Conservation (phyloP, 2,113 vertebrate genomes). For the Lathamus discolor region DNA sequence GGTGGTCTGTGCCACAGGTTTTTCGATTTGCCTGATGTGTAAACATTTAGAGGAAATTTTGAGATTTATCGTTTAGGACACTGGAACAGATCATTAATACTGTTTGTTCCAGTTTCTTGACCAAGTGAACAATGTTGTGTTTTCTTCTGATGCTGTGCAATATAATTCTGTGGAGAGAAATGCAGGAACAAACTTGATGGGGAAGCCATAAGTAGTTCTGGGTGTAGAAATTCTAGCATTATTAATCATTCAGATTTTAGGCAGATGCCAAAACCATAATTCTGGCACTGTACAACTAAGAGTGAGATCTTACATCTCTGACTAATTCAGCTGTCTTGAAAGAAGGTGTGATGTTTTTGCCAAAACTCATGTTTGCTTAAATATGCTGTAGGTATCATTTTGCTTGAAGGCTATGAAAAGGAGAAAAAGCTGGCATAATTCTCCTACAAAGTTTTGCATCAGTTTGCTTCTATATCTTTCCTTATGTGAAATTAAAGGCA, state of each 20-base stretch:
- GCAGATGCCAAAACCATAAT: neutral
- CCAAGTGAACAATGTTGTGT: neutral
- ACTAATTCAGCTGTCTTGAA: neutral
- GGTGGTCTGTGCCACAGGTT: neutral
- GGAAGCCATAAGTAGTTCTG: neutral
- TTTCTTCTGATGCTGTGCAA: neutral
- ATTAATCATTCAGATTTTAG: neutral
- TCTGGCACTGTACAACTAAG: neutral
- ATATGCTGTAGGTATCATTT: neutral
- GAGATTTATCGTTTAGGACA: neutral
- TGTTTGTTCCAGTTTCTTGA: neutral
- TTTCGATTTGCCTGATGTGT: neutral
- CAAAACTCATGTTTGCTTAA: neutral
- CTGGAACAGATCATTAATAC: neutral
- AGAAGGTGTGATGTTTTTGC: neutral
- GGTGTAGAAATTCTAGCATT: neutral
- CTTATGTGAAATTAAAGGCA: neutral
- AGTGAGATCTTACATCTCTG: neutral
- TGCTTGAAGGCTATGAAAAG: neutral
- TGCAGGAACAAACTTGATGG: neutral
- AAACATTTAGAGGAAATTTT: neutral
- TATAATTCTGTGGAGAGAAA: neutral
- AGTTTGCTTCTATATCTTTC: neutral
- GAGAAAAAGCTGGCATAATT: neutral
- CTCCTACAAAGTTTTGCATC: neutral